Conservation (phyloP, 2,113 vertebrate genomes). For the Sigmodon hispidus region DNA sequence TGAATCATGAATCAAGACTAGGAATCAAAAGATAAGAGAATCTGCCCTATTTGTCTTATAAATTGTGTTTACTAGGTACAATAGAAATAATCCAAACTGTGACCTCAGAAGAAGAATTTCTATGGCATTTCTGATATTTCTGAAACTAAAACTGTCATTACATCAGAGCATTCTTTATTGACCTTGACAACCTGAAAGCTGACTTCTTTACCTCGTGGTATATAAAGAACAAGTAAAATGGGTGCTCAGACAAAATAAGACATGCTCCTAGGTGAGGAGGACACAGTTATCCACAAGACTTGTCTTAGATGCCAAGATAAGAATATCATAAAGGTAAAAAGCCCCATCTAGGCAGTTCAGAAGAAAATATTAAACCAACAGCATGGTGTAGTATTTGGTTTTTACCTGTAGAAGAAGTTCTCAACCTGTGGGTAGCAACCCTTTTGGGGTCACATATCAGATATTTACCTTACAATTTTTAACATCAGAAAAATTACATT, state of each 20-base stretch:
- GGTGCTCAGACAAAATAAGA: not conserved
- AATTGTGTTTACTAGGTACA: not conserved
- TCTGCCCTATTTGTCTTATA: not conserved
- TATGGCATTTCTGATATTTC: not conserved
- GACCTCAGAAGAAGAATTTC: not conserved
- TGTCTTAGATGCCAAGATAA: not conserved
- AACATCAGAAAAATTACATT: not conserved
- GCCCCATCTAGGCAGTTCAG: conserved; percentile 3
- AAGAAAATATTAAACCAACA: conserved; percentile 69
- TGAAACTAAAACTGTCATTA: conserved; percentile 35
- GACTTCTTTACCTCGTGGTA: not conserved
- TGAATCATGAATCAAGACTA: not conserved
- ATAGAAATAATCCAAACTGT: not conserved
- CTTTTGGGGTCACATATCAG: not conserved
- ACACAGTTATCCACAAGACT: not conserved
- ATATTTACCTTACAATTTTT: not conserved
- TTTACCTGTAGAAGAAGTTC: conserved; percentile 7
- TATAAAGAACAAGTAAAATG: not conserved
- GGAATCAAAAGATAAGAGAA: not conserved
- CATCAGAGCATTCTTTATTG: not conserved
- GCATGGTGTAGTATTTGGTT: conserved; percentile 26
- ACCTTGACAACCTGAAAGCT: not conserved
- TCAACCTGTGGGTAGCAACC: not conserved
- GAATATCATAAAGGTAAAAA: not conserved
- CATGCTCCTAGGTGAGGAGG: not conserved